These are phyloP conservation scores for Pithys albifrons DNA, from an alignment of 2,113 vertebrate genomes.

Conservation along the genomic window DNA sequence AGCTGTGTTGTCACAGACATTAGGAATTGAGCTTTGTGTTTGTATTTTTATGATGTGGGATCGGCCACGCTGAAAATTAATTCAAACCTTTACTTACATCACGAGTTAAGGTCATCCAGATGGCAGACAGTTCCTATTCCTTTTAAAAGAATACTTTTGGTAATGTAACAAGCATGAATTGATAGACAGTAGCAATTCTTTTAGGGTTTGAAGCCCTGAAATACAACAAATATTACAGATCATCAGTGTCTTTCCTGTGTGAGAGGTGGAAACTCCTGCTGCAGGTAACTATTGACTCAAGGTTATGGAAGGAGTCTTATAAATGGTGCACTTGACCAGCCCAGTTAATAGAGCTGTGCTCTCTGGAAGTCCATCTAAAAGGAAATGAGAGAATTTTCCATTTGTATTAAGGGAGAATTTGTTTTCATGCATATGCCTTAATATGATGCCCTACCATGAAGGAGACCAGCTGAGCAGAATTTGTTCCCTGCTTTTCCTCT, in stretches of 20 bases:
- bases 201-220: neutral
- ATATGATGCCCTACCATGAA: neutral
- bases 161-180: neutral
- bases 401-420: neutral
- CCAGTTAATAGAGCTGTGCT: neutral
- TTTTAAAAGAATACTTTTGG: neutral
- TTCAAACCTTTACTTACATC: neutral
- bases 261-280: neutral
- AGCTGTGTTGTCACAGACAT: neutral
- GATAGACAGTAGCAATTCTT: neutral
- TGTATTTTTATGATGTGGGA: neutral
- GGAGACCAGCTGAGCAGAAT: neutral
- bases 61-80: neutral
- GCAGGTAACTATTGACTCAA: neutral
- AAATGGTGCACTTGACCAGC: neutral
- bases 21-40: neutral
- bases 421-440: neutral
- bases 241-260: neutral
- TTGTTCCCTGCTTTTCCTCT: neutral
- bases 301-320: neutral
- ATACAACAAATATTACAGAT: neutral
- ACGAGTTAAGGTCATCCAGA: conserved; percentile 21
- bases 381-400: neutral
- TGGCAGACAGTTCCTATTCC: neutral
- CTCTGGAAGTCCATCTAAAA: neutral